These are phyloP conservation scores for Drosophila fungiperda DNA, from an alignment of 2,888 invertebrate genomes.

Conservation along the genomic window DNA sequence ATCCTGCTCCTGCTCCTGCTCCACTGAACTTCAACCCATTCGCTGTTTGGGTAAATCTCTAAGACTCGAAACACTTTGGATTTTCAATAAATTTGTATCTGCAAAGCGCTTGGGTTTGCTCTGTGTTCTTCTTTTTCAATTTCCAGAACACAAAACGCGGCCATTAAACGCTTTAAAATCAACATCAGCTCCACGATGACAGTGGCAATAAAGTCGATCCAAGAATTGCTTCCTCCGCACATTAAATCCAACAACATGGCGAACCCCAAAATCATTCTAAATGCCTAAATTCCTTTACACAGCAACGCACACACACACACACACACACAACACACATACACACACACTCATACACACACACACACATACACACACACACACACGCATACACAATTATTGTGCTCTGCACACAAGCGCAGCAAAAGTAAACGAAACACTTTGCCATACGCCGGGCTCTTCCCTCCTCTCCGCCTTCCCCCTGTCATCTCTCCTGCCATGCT, in stretches of 20 bases:
- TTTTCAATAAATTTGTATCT: constrained; percentile 58
- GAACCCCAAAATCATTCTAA: constrained; percentile 58
- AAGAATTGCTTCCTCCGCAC: constrained; percentile 75
- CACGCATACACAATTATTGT: constrained; percentile 58
- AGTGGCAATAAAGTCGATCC: constrained; percentile 78
- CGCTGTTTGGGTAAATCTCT: constrained; percentile 57
- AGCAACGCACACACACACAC: constrained; percentile 21
- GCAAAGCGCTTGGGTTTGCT: constrained; percentile 13
- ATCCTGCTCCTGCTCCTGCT: background rate
- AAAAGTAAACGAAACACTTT: constrained; percentile 78
- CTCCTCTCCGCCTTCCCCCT: background rate
- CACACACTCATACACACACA: constrained; percentile 23
- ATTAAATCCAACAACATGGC: constrained; percentile 66
- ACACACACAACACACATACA: constrained; percentile 14
- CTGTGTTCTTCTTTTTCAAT: constrained; percentile 64
- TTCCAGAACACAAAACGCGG: constrained; percentile 56
- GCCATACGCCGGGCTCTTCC: constrained; percentile 14
- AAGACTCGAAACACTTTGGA: constrained; percentile 72
- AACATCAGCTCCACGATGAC: constrained; percentile 69
- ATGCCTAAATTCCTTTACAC: constrained; percentile 60
- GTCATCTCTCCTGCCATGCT: constrained; percentile 1
- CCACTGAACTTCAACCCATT: constrained; percentile 24
- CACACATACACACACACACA: constrained; percentile 16
- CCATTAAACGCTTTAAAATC: constrained; percentile 79
- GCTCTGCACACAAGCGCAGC: constrained; percentile 67